Evolutionary conservation across 2,113 vertebrate genomes (phyloP).

Genomic region (Pelecanoides urinatrix): DNA sequence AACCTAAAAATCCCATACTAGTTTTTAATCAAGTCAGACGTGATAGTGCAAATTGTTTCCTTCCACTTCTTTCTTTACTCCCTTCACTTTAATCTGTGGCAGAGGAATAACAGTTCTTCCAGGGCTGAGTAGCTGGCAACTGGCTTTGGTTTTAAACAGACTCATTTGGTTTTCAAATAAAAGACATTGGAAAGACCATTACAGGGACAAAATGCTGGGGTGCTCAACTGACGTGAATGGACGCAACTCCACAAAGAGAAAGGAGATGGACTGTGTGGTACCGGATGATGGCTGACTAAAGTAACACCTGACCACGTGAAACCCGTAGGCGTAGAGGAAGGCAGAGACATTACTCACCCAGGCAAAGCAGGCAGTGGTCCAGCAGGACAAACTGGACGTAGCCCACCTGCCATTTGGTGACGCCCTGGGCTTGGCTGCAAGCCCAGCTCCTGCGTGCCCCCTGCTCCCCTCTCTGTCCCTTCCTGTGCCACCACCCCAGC

Average conservation of each 20-base stretch:
- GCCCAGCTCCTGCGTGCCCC: neutral
- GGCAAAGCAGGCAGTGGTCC: neutral
- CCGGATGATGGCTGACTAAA: neutral
- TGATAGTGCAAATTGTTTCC: neutral
- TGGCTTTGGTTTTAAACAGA: neutral
- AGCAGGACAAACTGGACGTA: neutral
- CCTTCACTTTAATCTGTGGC: neutral
- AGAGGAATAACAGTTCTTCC: neutral
- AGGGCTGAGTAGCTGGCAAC: neutral
- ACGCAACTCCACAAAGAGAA: neutral
- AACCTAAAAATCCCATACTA: neutral
- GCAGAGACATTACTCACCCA: neutral
- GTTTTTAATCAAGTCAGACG: neutral
- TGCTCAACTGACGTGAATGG: neutral
- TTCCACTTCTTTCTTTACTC: neutral
- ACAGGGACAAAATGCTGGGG: neutral
- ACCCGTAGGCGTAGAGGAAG: neutral
- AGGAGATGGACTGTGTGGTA: neutral
- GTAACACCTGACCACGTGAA: neutral
- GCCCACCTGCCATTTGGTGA: neutral
- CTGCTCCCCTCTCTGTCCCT: too few species aligned
- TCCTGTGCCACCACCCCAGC: neutral
- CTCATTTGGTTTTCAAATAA: neutral
- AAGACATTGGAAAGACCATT: neutral
- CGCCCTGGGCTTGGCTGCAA: neutral